Conservation (phyloP, 64 coral and sea anemone species). For the Pocillopora damicornis region DNA sequence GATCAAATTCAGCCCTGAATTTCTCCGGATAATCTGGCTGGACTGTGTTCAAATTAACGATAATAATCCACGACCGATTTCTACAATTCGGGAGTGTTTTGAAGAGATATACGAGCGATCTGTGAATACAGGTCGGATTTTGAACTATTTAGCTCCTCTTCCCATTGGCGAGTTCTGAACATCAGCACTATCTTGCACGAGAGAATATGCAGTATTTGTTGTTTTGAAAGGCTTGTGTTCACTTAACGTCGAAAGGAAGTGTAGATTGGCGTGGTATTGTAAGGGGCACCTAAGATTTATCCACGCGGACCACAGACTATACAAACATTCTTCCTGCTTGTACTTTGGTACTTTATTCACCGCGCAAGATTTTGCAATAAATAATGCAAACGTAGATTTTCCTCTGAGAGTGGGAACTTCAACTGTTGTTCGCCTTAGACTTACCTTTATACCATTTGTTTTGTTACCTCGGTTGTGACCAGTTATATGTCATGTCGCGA, state of each 20-base stretch:
- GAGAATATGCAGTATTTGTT: conserved; percentile 27
- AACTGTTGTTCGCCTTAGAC: background rate
- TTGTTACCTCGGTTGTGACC: background rate
- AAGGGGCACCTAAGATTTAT: background rate
- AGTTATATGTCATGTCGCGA: conserved; percentile 23
- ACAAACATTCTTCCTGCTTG: conserved; percentile 1
- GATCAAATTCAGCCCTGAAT: conserved; percentile 16
- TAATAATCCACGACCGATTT: background rate
- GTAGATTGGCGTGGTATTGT: conserved; percentile 28
- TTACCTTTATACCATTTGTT: conserved; percentile 9
- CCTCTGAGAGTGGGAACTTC: background rate
- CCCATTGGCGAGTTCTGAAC: background rate
- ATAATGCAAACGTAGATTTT: conserved; percentile 25
- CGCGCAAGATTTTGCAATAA: background rate
- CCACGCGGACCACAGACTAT: conserved; percentile 14
- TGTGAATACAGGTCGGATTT: conserved; percentile 7
- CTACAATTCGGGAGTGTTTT: conserved; percentile 5
- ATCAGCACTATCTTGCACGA: background rate
- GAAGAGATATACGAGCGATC: background rate
- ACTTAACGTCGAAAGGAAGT: conserved; percentile 15
- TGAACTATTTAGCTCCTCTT: background rate
- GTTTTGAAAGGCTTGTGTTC: background rate
- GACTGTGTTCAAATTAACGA: conserved; percentile 27
- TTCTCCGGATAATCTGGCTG: conserved; percentile 8
- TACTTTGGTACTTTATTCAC: background rate